These are phyloP conservation scores for Gobio occitaniae DNA, from an alignment of 2,797 vertebrate species.

Conservation along the genomic window DNA sequence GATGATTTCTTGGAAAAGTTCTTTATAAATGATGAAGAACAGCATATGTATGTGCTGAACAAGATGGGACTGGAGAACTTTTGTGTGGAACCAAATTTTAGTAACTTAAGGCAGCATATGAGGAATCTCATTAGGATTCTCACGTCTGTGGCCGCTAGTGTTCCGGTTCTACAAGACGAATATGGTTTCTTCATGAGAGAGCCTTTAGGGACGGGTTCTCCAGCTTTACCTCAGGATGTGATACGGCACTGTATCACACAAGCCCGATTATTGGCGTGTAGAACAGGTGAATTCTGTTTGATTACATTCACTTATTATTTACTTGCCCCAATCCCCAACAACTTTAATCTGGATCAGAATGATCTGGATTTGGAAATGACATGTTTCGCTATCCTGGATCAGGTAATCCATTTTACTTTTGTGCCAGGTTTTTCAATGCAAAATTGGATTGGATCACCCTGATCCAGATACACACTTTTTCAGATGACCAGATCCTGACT, in stretches of 20 bases:
- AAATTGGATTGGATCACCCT: too few species aligned
- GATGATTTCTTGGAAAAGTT: slow-evolving; percentile 82
- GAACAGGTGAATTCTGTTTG: slow-evolving; percentile 84
- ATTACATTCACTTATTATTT: background rate
- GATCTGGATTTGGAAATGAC: too few species aligned
- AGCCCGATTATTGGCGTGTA: slow-evolving; percentile 86
- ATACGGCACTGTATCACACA: slow-evolving; percentile 91
- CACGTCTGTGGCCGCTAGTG: slow-evolving; percentile 84
- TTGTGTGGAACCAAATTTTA: slow-evolving; percentile 89
- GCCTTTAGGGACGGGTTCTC: background rate
- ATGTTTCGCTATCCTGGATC: too few species aligned
- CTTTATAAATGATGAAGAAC: slow-evolving; percentile 79
- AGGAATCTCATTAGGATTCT: slow-evolving; percentile 87
- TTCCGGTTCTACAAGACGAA: slow-evolving; percentile 78
- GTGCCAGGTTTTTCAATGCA: too few species aligned
- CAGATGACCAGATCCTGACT: background rate
- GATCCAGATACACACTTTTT: too few species aligned
- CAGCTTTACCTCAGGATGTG: slow-evolving; percentile 81
- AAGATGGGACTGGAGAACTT: slow-evolving; percentile 90
- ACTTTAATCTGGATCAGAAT: too few species aligned
- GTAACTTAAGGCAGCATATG: slow-evolving; percentile 91
- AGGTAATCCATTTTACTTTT: too few species aligned
- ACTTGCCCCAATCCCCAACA: too few species aligned
- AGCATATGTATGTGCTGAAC: slow-evolving; percentile 83
- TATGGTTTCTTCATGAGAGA: slow-evolving; percentile 86